Evolutionary conservation across 1,140 invertebrate species (phyloP), one percentile per base, ranked within the genome.

Genomic region (Camponotus floridanus): DNA sequence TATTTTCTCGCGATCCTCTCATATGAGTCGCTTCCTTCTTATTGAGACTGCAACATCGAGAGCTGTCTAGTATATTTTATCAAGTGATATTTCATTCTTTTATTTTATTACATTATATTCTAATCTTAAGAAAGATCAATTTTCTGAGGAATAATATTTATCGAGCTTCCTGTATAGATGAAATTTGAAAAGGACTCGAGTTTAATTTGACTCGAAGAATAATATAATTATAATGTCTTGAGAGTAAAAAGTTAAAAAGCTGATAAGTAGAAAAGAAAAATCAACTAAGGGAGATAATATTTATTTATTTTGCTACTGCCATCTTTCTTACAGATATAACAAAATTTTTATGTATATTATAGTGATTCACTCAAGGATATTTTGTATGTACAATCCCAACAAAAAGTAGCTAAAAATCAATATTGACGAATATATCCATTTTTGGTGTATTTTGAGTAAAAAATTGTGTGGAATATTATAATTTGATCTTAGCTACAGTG

Each of bases 1-100:
- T 74, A 83, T 83, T 83, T 83, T 74, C 79, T 81, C 67, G 79
- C 67, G 79, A 81, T 81, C 55, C 45, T 61, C 65, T 59, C 79
- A 45, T 61, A 81, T 26, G n/a, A 62, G 55, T 74, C 33, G 26
- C 79, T 83, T 61, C 51, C 39, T 81, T 81, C 79, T 81, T 81
- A 73, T 81, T 81, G 55, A 81, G 79, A 81, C 45, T 73, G 51
- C 55, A 73, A 73, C 65, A 45, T 80, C n/a, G 55, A 26, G 45
- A 81, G 55, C 39, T 81, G 79, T 81, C 79, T 73, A 73, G 21
- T 21, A 39, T 8, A 59, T 61, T 74, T 74, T 61, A 55, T 71
- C 18, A 15, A 48, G 13, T 48, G 13, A 33, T 33, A 55, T n/a
- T 36, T 55, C 55, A 51, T 33, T 18, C 36, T 51, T 73, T 73